A percentile compares a stretch with the other conserved stretches of the same genome.
phyloP scores from a whole-genome alignment of 2,888 invertebrate genomes.

The Drosophila kokeensis region DNA sequence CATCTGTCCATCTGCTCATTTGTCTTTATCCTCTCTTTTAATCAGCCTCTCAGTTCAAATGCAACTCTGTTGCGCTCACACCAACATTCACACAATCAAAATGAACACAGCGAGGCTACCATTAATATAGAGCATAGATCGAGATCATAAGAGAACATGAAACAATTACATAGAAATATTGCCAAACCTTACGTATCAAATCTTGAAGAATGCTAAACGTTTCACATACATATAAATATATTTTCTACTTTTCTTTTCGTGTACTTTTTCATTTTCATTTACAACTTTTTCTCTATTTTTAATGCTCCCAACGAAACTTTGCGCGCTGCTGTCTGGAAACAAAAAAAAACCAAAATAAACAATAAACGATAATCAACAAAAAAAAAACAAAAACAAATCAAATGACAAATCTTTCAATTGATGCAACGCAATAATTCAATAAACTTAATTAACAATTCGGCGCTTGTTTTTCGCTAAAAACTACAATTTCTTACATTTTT shows the following conservation, averaged over 20 bases:
- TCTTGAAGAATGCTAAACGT: conserved; percentile 54
- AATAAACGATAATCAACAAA: conserved; percentile 30
- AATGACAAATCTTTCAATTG: conserved; percentile 21
- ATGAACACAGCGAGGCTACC: conserved; percentile 14
- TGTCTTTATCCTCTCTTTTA: not conserved
- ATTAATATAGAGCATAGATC: conserved; percentile 16
- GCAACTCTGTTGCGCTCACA: conserved; percentile 24
- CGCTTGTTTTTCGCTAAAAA: conserved; percentile 66
- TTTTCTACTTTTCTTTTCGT: conserved; percentile 71
- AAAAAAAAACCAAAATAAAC: conserved; percentile 37
- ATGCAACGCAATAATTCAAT: conserved; percentile 32
- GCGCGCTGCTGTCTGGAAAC: conserved; percentile 79
- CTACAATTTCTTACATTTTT: conserved; percentile 30
- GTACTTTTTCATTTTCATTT: conserved; percentile 77
- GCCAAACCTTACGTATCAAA: conserved; percentile 46
- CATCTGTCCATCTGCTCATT: conserved; percentile 1
- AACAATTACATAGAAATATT: conserved; percentile 30
- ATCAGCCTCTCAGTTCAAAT: conserved; percentile 15
- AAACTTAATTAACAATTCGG: conserved; percentile 53
- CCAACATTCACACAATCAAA: conserved; percentile 16
- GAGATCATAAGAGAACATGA: conserved; percentile 8
- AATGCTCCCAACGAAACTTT: conserved; percentile 72
- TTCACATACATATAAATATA: conserved; percentile 63
- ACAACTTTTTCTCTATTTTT: conserved; percentile 72
- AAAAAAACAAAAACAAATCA: conserved; percentile 4